These are phyloP conservation scores for Pyrochroa serraticornis DNA, from an alignment of 2,888 invertebrate species.

Conservation along the genomic window DNA sequence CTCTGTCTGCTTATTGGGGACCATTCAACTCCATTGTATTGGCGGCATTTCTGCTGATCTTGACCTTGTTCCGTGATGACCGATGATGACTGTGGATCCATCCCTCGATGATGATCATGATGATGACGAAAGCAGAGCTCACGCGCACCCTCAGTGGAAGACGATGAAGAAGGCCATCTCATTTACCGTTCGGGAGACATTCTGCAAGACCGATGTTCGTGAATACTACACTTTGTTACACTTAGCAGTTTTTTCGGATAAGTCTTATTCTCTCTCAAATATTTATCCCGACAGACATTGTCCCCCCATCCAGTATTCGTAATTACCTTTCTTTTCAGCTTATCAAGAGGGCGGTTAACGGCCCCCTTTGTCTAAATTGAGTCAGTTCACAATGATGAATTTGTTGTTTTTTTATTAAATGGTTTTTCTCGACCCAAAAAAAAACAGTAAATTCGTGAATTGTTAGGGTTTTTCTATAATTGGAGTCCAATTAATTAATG, in stretches of 20 bases:
- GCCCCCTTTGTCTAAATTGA: conserved; percentile 39
- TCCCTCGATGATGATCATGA: conserved; percentile 37
- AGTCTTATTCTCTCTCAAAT: conserved; percentile 47
- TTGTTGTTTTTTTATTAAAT: conserved; percentile 9
- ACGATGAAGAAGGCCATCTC: conserved; percentile 99
- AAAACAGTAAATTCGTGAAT: conserved; percentile 7
- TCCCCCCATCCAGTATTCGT: conserved; percentile 42
- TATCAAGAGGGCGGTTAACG: conserved; percentile 18
- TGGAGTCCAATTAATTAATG: conserved; percentile 14
- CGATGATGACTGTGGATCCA: conserved; percentile 40
- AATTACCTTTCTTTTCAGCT: conserved; percentile 48
- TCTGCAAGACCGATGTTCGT: conserved; percentile 99
- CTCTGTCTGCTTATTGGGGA: conserved; percentile 71
- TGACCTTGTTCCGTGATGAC: conserved; percentile 48
- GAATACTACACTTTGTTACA: conserved; percentile 66
- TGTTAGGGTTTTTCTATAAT: background rate
- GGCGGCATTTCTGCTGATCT: conserved; percentile 52
- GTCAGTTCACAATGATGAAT: conserved; percentile 1
- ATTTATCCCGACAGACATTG: conserved; percentile 34
- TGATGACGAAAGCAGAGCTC: conserved; percentile 70
- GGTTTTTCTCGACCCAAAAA: background rate
- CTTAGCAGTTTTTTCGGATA: conserved; percentile 51
- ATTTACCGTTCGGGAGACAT: conserved; percentile 99
- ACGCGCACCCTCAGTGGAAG: conserved; percentile 92
- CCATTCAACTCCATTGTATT: conserved; percentile 61